A percentile compares a stretch with the other conserved stretches of the same genome.
phyloP scores from a whole-genome alignment of 2,797 vertebrate genomes.

The Myiotriccus ornatus region DNA sequence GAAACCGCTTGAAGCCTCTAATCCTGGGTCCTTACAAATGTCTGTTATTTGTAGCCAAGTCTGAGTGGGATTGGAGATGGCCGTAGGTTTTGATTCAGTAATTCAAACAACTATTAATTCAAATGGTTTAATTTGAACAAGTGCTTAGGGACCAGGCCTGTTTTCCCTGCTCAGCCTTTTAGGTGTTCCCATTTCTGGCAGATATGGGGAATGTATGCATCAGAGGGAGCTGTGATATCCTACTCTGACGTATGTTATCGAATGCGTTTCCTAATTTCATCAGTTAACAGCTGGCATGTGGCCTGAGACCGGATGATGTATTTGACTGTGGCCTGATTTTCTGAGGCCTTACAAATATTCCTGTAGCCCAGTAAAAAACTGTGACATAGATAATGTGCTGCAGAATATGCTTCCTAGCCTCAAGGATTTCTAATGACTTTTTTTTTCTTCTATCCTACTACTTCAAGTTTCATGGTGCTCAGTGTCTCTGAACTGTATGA shows the following conservation, averaged over 20 bases:
- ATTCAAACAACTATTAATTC: neutral
- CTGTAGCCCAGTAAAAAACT: neutral
- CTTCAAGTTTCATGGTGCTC: neutral
- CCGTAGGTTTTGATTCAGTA: neutral
- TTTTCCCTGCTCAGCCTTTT: neutral
- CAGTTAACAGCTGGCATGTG: neutral
- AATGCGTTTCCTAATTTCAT: neutral
- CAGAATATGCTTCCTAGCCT: neutral
- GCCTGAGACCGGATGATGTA: neutral
- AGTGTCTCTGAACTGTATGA: neutral
- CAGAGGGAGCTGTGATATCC: neutral
- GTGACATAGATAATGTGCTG: neutral
- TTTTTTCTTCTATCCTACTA: neutral
- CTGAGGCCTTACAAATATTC: neutral
- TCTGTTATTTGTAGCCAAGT: neutral
- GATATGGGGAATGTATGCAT: neutral
- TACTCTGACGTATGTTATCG: neutral
- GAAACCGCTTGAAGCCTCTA: neutral
- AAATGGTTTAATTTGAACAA: neutral
- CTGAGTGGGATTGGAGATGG: neutral
- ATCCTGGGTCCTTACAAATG: neutral
- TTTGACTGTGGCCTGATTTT: neutral
- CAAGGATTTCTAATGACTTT: neutral
- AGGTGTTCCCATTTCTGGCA: neutral
- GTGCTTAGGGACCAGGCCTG: neutral